Evolutionary conservation across 1,140 invertebrate species (phyloP).

Genomic region (Neodiprion pinetum): DNA sequence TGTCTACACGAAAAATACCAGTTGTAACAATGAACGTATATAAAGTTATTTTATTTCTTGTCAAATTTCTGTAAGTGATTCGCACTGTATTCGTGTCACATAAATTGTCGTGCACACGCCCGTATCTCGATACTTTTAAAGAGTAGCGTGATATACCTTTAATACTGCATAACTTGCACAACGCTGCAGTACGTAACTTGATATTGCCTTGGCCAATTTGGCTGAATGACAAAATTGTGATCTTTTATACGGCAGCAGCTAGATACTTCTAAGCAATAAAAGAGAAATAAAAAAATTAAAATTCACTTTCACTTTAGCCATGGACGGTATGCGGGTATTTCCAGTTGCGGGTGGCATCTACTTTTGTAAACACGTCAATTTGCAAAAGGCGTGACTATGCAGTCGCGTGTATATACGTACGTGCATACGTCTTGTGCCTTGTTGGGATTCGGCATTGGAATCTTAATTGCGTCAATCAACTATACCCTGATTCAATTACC

Average conservation of each 20-base stretch:
- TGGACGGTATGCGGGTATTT: background rate
- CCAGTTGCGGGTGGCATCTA: background rate
- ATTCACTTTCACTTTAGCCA: background rate
- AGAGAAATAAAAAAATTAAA: background rate
- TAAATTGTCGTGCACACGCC: too few species aligned
- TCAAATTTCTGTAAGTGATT: too few species aligned
- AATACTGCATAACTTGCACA: background rate
- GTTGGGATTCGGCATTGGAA: too few species aligned
- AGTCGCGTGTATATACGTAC: too few species aligned
- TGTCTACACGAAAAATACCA: too few species aligned
- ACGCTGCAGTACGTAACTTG: background rate
- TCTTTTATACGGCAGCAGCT: background rate
- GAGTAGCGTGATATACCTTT: too few species aligned
- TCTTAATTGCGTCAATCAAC: too few species aligned
- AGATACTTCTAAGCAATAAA: background rate
- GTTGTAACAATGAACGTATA: too few species aligned
- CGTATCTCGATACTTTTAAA: too few species aligned
- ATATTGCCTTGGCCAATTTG: background rate
- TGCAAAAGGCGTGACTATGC: background rate
- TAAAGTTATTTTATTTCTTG: too few species aligned
- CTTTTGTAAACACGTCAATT: background rate
- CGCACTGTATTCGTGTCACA: too few species aligned
- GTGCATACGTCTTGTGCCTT: too few species aligned
- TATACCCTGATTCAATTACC: background rate
- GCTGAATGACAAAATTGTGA: constrained; percentile 1